Conservation (phyloP, 37 sponge, comb jelly and placozoan species). For the Chondrilla cf. caribensis region DNA sequence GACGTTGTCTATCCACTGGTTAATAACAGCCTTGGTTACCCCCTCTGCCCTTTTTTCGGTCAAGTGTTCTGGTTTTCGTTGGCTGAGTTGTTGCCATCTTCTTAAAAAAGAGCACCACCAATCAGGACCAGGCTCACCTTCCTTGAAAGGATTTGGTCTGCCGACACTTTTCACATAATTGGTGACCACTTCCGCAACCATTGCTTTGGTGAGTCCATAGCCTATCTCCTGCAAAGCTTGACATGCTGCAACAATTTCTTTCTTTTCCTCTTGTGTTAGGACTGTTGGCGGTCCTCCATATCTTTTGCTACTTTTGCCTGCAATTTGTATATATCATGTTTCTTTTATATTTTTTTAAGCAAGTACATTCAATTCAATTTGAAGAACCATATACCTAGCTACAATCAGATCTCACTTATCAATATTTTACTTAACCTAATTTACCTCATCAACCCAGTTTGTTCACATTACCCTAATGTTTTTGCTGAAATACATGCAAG, state of each 20-base stretch:
- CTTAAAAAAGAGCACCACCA: conserved; percentile 48
- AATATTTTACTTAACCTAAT: no score
- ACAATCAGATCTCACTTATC: no score
- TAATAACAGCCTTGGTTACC: neutral
- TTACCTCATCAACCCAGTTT: no score
- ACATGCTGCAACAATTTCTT: conserved; percentile 38
- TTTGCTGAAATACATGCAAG: neutral
- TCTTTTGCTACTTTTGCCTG: neutral
- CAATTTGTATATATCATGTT: no score
- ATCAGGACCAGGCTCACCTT: conserved; percentile 34
- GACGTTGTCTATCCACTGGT: neutral
- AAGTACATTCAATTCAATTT: no score
- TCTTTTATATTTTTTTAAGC: no score
- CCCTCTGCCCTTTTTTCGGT: conserved; percentile 24
- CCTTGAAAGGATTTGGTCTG: conserved; percentile 30
- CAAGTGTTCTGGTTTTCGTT: conserved; percentile 19
- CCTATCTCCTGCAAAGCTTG: conserved; percentile 56
- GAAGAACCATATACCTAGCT: no score
- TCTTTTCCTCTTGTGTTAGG: conserved; percentile 31
- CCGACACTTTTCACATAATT: conserved; percentile 25
- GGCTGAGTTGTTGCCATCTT: conserved; percentile 31
- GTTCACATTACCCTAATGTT: no score
- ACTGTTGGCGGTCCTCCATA: conserved; percentile 41
- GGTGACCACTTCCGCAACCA: conserved; percentile 36
- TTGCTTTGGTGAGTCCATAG: conserved; percentile 41